Evolutionary conservation across 1,140 invertebrate genomes (phyloP), one percentile per base, ranked within the genome.

Genomic region (Choristoneura fumiferana): DNA sequence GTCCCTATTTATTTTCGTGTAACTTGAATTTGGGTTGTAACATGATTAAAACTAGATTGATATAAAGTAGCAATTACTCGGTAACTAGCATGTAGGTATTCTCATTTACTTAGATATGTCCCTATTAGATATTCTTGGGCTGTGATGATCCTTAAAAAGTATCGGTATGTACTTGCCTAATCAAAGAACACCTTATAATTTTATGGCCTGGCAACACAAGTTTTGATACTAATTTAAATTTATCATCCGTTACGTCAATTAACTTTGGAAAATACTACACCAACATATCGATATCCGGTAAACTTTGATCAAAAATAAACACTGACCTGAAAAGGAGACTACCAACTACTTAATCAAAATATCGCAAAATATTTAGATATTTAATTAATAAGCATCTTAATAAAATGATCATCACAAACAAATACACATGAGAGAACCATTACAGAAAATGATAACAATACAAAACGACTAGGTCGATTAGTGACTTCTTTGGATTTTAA

Each of bases 91-190:
- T 13, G 43, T n/a, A n/a, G n/a, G n/a, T 49, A 49, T 49, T 45
- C 40, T 45, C 54, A 64, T 62, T 58, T 58, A 62, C 65, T 65
- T 71, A 72, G 65, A 76, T 65, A 69, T 76, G 67, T 76, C 69
- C 73, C 60, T 58, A 59, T 71, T 79, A 76, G 67, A 70, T 68
- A 78, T 81, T 77, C 69, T 84, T 76, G 73, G 82, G 83, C 83
- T 86, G 79, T 84, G 83, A 83, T 75, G 76, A 83, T 22, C 17
- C 18, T 33, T 49, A 29, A 49, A 49, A 49, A n/a, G 35, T 49
- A 18, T 12, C 40, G 22, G 22, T 29, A 49, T 49, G 14, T 45
- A 45, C 15, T 22, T 49, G 43, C 43, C 43, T 49, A 49, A 49
- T 49, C n/a, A 0, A 49, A 49, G 29, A 49, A 49, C 17, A 29